phyloP scores from a whole-genome alignment of 2,888 invertebrate species.

The Gastrophysa polygoni region DNA sequence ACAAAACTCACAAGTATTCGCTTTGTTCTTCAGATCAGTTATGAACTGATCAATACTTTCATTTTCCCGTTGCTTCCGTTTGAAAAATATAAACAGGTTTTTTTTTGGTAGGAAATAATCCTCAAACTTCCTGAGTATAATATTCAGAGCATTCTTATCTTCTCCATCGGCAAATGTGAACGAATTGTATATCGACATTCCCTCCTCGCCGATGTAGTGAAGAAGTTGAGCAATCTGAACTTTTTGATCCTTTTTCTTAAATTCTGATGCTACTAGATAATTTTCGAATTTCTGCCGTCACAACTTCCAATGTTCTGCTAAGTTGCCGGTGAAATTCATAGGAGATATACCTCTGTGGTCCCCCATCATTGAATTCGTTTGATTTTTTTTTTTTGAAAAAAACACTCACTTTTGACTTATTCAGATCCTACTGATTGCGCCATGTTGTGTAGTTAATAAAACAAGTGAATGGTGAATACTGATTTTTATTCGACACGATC shows the following conservation, averaged over 20 bases:
- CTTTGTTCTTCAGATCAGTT: background rate
- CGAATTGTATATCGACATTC: background rate
- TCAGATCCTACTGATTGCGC: too few species aligned
- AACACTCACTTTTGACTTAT: too few species aligned
- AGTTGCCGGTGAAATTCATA: conserved; percentile 12
- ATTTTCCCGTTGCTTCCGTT: background rate
- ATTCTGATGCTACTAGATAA: background rate
- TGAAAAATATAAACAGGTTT: background rate
- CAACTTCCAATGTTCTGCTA: conserved; percentile 12
- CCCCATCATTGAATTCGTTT: too few species aligned
- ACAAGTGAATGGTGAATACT: too few species aligned
- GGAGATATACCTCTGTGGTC: conserved; percentile 2
- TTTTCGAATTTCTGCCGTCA: conserved; percentile 15
- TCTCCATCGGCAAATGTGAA: background rate
- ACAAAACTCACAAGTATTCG: background rate
- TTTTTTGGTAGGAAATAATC: background rate
- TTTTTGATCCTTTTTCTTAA: background rate
- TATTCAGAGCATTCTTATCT: background rate
- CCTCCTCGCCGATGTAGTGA: background rate
- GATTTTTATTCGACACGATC: too few species aligned
- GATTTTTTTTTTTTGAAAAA: too few species aligned
- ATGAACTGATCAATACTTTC: background rate
- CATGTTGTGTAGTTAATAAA: too few species aligned
- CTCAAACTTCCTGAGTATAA: background rate
- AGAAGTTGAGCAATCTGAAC: background rate